These are phyloP conservation scores for Cisticola juncidis DNA, from an alignment of 2,113 vertebrate genomes.

Conservation along the genomic window DNA sequence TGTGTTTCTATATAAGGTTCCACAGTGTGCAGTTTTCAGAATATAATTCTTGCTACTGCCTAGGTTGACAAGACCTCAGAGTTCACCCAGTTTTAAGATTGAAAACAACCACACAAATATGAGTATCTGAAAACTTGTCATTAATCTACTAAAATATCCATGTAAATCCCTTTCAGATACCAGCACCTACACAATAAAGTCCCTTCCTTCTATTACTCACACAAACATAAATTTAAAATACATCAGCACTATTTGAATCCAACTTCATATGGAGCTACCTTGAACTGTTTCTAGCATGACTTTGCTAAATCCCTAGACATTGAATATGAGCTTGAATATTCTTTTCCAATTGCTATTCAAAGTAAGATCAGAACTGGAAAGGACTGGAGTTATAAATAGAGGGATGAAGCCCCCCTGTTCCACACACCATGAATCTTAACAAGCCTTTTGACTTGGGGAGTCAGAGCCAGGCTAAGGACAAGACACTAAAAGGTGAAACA, in stretches of 20 bases:
- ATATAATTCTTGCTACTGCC: neutral
- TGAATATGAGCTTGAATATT: neutral
- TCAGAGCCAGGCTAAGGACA: neutral
- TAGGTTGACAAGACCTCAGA: neutral
- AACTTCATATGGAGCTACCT: neutral
- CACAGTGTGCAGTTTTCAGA: neutral
- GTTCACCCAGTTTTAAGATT: neutral
- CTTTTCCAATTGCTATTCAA: neutral
- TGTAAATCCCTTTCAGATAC: neutral
- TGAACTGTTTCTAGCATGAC: neutral
- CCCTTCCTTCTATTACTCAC: neutral
- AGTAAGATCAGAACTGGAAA: neutral
- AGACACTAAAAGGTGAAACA: neutral
- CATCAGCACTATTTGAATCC: neutral
- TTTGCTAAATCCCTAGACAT: neutral
- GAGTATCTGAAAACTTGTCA: neutral
- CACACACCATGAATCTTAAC: neutral
- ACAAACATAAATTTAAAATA: neutral
- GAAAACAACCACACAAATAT: neutral
- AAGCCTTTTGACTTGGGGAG: neutral
- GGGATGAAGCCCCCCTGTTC: neutral
- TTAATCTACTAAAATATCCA: neutral
- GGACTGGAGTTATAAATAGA: neutral
- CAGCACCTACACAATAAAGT: neutral
- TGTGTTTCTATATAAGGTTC: neutral